Percentiles rank a stretch among this genome's conserved stretches.
Conservation (phyloP, 2,797 vertebrate genomes). For the Phrynocephalus vlangalii region DNA sequence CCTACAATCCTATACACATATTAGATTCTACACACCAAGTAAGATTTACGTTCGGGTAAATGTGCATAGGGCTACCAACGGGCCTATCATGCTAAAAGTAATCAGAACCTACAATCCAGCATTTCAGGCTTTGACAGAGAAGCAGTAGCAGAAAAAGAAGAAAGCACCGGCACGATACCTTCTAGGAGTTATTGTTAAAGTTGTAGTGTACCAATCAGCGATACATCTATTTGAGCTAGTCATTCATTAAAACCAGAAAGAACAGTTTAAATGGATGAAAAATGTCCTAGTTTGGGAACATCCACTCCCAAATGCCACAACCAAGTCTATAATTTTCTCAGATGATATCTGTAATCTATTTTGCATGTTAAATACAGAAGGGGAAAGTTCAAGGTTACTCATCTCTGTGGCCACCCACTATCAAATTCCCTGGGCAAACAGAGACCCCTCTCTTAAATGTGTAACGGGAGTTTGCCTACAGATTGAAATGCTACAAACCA, state of each 20-base stretch:
- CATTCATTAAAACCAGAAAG: background rate
- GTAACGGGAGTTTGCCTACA: background rate
- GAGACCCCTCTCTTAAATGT: background rate
- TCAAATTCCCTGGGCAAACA: background rate
- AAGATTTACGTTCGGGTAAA: background rate
- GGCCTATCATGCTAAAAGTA: background rate
- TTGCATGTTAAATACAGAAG: background rate
- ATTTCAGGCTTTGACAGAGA: background rate
- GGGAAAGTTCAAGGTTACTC: no score
- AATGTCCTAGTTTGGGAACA: background rate
- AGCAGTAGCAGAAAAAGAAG: background rate
- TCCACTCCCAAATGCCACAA: background rate
- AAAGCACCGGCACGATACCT: background rate
- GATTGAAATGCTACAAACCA: no score
- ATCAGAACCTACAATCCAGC: background rate
- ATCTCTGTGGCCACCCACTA: background rate
- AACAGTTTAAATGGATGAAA: background rate
- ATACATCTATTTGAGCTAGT: background rate
- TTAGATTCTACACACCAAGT: background rate
- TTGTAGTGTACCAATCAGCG: background rate
- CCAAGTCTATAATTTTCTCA: background rate
- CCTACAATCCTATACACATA: background rate
- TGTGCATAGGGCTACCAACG: background rate
- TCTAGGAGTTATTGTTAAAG: slow-evolving; percentile 7
- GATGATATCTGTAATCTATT: background rate